phyloP scores from a whole-genome alignment of 2,888 invertebrate genomes.

The Leptinotarsa juncta region DNA sequence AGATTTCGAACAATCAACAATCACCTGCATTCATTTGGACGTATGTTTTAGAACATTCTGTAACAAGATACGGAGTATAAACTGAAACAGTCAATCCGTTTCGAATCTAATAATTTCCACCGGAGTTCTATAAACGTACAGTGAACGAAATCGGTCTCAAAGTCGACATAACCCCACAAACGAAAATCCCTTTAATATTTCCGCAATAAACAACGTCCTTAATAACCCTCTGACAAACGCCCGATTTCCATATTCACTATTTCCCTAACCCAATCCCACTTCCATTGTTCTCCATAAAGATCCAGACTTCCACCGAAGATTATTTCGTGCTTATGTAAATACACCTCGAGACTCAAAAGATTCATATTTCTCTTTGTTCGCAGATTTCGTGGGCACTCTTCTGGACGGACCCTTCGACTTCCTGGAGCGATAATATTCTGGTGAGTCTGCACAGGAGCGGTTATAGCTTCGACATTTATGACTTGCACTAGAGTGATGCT shows the following conservation, averaged over 20 bases:
- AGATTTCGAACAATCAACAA: no score
- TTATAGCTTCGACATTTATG: slow-evolving; percentile 14
- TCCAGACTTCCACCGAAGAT: slow-evolving; percentile 42
- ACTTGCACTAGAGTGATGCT: background rate
- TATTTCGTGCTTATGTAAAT: slow-evolving; percentile 46
- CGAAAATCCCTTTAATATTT: slow-evolving; percentile 34
- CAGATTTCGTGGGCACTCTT: slow-evolving; percentile 34
- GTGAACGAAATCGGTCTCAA: background rate
- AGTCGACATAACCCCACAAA: slow-evolving; percentile 8
- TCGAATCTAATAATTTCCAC: background rate
- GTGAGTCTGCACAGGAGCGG: slow-evolving; percentile 25
- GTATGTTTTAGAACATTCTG: no score
- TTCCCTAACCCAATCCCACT: slow-evolving; percentile 28
- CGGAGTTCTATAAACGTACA: background rate
- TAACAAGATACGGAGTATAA: no score
- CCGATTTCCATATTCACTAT: slow-evolving; percentile 35
- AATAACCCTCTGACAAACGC: slow-evolving; percentile 25
- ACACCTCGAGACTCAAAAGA: slow-evolving; percentile 37
- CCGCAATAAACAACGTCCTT: slow-evolving; percentile 33
- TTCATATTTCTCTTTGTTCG: slow-evolving; percentile 43
- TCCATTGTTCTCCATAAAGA: slow-evolving; percentile 43
- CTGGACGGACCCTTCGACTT: slow-evolving; percentile 28
- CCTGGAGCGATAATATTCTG: slow-evolving; percentile 23
- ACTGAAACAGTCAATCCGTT: no score
- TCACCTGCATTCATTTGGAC: no score